Percentiles rank a stretch among this genome's conserved stretches.
Conservation (phyloP, 2,113 vertebrate species). For the Myocastor coypus region DNA sequence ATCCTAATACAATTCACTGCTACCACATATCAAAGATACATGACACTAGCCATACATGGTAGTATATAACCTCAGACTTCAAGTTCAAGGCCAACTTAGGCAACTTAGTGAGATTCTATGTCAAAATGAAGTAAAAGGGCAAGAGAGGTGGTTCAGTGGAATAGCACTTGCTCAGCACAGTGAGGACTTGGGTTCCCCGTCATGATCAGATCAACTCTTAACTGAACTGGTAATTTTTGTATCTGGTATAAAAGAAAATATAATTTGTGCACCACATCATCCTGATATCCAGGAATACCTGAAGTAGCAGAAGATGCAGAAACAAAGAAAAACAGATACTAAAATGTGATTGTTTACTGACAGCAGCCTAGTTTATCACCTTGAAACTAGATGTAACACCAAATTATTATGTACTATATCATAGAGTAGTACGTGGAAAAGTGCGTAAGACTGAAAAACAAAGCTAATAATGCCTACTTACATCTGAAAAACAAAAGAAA, state of each 20-base stretch:
- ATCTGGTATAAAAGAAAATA: constrained; percentile 26
- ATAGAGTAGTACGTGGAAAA: neutral
- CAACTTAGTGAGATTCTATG: neutral
- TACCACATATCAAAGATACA: neutral
- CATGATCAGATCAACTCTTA: neutral
- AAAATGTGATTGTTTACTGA: neutral
- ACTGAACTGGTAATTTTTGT: neutral
- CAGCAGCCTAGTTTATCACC: neutral
- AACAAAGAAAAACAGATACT: neutral
- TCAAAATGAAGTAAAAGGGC: neutral
- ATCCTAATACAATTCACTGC: neutral
- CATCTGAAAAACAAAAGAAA: constrained; percentile 10
- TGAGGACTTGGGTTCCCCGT: neutral
- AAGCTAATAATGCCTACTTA: constrained; percentile 9
- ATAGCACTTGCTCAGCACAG: neutral
- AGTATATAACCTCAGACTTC: neutral
- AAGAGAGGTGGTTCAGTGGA: neutral
- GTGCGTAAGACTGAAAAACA: neutral
- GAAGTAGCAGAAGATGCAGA: neutral
- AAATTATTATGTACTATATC: neutral
- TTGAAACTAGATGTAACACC: neutral
- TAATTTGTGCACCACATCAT: neutral
- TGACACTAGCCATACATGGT: neutral
- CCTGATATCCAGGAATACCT: neutral
- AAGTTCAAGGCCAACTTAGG: neutral